Conservation (phyloP, 2,888 invertebrate species). For the Eucriotettix oculatus region DNA sequence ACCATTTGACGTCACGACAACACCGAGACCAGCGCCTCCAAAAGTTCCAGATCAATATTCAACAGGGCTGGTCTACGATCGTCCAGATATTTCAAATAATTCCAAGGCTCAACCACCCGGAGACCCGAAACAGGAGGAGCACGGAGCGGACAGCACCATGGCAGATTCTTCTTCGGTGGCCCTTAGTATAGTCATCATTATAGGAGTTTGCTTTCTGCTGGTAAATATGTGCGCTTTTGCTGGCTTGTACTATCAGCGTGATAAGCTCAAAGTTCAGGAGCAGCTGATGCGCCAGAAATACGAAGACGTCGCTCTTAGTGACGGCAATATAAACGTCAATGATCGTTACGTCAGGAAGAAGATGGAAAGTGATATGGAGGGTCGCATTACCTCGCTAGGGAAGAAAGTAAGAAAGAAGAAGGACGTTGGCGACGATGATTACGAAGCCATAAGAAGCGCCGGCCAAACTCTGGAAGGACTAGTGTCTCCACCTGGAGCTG, state of each 20-base stretch:
- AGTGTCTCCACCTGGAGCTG: not conserved
- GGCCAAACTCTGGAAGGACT: not conserved
- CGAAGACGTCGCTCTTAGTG: constrained; percentile 2
- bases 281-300: constrained; percentile 28
- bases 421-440: constrained; percentile 3
- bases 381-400: not conserved
- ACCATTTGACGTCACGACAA: not conserved
- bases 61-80: no score
- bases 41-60: no score
- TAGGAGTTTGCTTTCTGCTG: constrained; percentile 50
- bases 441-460: constrained; percentile 9
- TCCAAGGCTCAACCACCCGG: not conserved
- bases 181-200: constrained; percentile 27
- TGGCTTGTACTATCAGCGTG: constrained; percentile 48
- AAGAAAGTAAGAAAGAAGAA: not conserved
- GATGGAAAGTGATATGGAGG: not conserved
- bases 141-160: not conserved
- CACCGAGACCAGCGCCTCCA: not conserved
- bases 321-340: constrained; percentile 6
- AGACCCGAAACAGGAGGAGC: not conserved
- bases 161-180: constrained; percentile 22
- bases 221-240: constrained; percentile 55
- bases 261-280: constrained; percentile 35
- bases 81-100: no score
- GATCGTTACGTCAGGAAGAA: constrained; percentile 2